Percentiles rank a stretch among this genome's conserved stretches.
Conservation (phyloP, 2,888 invertebrate species). For the Stomorhina lunata region DNA sequence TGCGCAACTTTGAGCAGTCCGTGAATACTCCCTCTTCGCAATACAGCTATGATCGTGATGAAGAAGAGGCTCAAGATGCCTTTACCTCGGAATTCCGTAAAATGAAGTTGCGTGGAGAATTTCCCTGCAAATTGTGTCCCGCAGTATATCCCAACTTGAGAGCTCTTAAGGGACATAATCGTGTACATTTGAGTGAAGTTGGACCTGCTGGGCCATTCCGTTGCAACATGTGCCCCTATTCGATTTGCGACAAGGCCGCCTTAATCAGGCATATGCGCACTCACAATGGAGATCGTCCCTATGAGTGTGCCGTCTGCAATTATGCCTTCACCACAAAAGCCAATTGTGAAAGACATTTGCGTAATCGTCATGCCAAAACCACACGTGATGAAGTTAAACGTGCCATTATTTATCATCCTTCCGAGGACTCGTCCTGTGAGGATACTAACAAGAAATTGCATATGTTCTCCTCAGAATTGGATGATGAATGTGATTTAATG, state of each 20-base stretch:
- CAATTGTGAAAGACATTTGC: conserved; percentile 96
- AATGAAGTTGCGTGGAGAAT: conserved; percentile 93
- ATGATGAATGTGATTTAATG: conserved; percentile 68
- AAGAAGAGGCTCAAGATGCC: conserved; percentile 90
- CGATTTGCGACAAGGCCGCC: conserved; percentile 91
- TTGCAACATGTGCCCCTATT: conserved; percentile 96
- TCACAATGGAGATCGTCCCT: conserved; percentile 97
- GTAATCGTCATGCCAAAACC: conserved; percentile 93
- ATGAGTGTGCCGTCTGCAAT: conserved; percentile 96
- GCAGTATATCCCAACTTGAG: conserved; percentile 93
- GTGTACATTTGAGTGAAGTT: conserved; percentile 89
- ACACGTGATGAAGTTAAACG: conserved; percentile 93
- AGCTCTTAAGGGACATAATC: conserved; percentile 94
- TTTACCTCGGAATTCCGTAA: conserved; percentile 92
- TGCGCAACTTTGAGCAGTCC: conserved; percentile 83
- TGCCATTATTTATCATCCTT: conserved; percentile 92
- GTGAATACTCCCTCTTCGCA: conserved; percentile 80
- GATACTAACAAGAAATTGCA: conserved; percentile 83
- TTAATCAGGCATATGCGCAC: conserved; percentile 94
- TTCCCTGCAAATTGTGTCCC: conserved; percentile 93
- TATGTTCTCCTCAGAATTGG: conserved; percentile 81
- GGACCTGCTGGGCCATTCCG: conserved; percentile 88
- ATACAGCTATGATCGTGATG: conserved; percentile 80
- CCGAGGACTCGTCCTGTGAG: conserved; percentile 90
- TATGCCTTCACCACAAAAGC: conserved; percentile 98